Base-by-base conservation (phyloP, 1,140 invertebrate genomes). In the Diorhabda elongata region DNA sequence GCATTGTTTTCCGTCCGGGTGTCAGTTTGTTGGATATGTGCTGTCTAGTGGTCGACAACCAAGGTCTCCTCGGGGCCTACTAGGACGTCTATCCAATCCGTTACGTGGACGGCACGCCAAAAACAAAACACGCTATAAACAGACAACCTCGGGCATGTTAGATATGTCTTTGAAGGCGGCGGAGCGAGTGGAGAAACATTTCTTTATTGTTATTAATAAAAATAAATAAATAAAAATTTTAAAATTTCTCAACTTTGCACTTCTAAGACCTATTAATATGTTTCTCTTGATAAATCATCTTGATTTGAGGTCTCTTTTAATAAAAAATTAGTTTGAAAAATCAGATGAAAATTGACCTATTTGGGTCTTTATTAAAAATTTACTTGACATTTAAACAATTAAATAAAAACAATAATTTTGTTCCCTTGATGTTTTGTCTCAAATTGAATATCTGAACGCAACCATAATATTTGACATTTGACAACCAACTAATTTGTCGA, bases 1-100 rank as follows among this genome's bases (percentile, higher is more conserved):
- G 64, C 41, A 65, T 65, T 65, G 64, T 65, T 65, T 65, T 65
- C 41, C 8, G 64, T 65, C 42, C 52, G 47, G 44, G 64, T 65
- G 64, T 65, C 64, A 57, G 64, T 47, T 44, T 65, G 64, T 65
- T 65, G 64, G 64, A 65, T 65, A 52, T 52, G 47, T 65, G 64
- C 64, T 65, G 64, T 65, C 64, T 65, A 45, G 11, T 58, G 64
- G 64, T 42, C 52, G 64, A 65, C 64, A 45, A 52, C 26, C 47
- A 52, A 61, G 59, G 41, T 42, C 64, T 65, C 64, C 64, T 65
- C 64, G 52, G 64, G 64, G 64, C 64, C 42, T 45, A 65, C 64
- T 58, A 65, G 41, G 62, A 52, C 47, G 64, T 65, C 47, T n/a
- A 52, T 52, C 47, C 47, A 52, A 6, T 52, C 64, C 52, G 64